Evolutionary conservation across 2,797 vertebrate genomes (phyloP).

Genomic region (Notolabrus celidotus): DNA sequence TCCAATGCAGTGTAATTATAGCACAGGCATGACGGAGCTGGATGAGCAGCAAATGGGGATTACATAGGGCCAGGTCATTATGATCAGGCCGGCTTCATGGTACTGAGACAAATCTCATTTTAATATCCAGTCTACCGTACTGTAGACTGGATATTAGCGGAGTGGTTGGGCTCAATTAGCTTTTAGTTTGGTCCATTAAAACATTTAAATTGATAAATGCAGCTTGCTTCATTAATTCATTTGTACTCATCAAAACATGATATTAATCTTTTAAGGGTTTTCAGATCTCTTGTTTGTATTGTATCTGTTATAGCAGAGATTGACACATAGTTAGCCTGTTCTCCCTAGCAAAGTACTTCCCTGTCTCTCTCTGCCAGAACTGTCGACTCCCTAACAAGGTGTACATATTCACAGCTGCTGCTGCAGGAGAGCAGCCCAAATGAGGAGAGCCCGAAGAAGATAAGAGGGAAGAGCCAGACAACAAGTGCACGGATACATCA

Average conservation of each 20-base stretch:
- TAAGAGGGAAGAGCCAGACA: conserved; percentile 67
- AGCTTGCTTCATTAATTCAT: conserved; percentile 29
- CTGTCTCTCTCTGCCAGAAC: conserved; percentile 61
- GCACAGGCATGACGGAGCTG: conserved; percentile 84
- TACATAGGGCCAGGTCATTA: conserved; percentile 78
- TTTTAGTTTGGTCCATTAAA: conserved; percentile 33
- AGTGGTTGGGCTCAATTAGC: conserved; percentile 50
- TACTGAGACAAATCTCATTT: conserved; percentile 77
- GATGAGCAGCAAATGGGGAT: conserved; percentile 84
- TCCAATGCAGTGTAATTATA: conserved; percentile 85
- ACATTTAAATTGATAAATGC: conserved; percentile 33
- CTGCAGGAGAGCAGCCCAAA: conserved; percentile 69
- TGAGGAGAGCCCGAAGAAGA: conserved; percentile 66
- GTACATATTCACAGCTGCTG: conserved; percentile 67
- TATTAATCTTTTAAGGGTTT: conserved; percentile 6
- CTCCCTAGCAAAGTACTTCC: conserved; percentile 70
- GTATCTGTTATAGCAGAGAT: conserved; percentile 27
- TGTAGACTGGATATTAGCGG: conserved; percentile 51
- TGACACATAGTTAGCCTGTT: conserved; percentile 66
- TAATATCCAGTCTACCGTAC: conserved; percentile 48
- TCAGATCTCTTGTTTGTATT: conserved; percentile 34
- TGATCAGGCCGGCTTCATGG: conserved; percentile 82
- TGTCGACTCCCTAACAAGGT: conserved; percentile 76
- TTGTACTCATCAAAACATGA: conserved; percentile 6
- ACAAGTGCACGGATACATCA: conserved; percentile 66